Evolutionary conservation across 2,113 vertebrate genomes (phyloP).

Genomic region (Protobothrops mucrosquamatus): DNA sequence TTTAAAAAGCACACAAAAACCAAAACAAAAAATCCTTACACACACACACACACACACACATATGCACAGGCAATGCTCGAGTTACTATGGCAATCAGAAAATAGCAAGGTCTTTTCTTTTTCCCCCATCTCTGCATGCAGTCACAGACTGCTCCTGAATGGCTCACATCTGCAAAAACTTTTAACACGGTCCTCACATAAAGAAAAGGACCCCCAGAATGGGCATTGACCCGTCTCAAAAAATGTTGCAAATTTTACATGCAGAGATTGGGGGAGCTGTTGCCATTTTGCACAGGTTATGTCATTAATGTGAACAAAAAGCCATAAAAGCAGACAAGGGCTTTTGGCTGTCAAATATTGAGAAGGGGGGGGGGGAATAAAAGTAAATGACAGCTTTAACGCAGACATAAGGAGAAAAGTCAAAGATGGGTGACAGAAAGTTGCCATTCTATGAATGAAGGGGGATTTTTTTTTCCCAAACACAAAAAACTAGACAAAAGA

Average conservation of each 20-base stretch:
- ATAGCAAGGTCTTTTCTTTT: slow-evolving; percentile 87
- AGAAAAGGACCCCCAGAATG: slow-evolving; percentile 89
- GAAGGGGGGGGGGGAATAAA: slow-evolving; percentile 67
- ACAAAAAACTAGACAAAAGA: slow-evolving; percentile 82
- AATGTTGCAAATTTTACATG: slow-evolving; percentile 92
- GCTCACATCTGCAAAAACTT: slow-evolving; percentile 97
- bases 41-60: slow-evolving; percentile 19
- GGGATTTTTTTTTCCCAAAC: slow-evolving; percentile 73
- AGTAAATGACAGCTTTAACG: slow-evolving; percentile 83
- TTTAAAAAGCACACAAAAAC: background rate
- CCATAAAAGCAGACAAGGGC: slow-evolving; percentile 78
- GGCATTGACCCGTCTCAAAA: slow-evolving; percentile 98
- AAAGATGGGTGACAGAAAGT: slow-evolving; percentile 84
- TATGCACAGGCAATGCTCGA: slow-evolving; percentile 86
- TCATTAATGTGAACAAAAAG: slow-evolving; percentile 83
- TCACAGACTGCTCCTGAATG: slow-evolving; percentile 94
- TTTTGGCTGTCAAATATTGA: slow-evolving; percentile 79
- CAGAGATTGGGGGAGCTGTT: slow-evolving; percentile 78
- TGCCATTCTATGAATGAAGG: slow-evolving; percentile 80
- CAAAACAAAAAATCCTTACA: background rate
- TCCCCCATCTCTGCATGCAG: slow-evolving; percentile 90
- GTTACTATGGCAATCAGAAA: slow-evolving; percentile 96
- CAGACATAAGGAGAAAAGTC: slow-evolving; percentile 81
- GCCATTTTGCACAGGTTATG: slow-evolving; percentile 86
- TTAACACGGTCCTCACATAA: slow-evolving; percentile 88